These are phyloP conservation scores for Drosophila affinis DNA, from an alignment of 2,888 invertebrate genomes.

Conservation along the genomic window DNA sequence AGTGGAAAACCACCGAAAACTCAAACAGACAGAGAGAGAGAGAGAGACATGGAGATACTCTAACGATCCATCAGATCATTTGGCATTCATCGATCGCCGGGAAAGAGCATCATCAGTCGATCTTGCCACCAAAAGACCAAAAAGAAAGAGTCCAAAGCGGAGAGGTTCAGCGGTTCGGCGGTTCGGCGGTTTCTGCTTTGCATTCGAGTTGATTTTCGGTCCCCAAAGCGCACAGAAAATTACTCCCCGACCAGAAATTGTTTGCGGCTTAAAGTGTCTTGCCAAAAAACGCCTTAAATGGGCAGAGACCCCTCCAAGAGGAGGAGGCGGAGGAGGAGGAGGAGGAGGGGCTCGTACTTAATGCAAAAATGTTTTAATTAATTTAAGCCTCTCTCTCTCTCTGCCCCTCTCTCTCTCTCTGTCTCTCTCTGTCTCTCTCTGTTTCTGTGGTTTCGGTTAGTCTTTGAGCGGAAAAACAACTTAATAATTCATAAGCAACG, in stretches of 20 bases:
- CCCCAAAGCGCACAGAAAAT: conserved; percentile 48
- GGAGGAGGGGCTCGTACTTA: conserved; percentile 47
- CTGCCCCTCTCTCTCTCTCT: neutral
- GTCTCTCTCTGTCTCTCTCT: neutral
- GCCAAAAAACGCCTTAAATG: conserved; percentile 52
- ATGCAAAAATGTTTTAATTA: conserved; percentile 77
- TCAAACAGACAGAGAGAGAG: conserved; percentile 25
- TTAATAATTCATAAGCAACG: conserved; percentile 70
- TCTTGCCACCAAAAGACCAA: too few relatives aligned
- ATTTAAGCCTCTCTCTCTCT: conserved; percentile 48
- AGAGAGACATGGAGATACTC: conserved; percentile 15
- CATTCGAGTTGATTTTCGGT: conserved; percentile 64
- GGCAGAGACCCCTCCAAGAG: conserved; percentile 41
- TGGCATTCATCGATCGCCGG: neutral
- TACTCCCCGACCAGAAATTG: conserved; percentile 56
- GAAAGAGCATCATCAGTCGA: neutral
- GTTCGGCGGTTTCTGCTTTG: conserved; percentile 51
- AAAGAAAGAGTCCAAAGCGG: too few relatives aligned
- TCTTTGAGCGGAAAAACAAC: conserved; percentile 47
- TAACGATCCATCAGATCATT: conserved; percentile 12
- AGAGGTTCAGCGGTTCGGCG: too few relatives aligned
- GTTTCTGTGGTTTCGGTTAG: neutral
- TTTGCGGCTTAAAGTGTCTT: conserved; percentile 59
- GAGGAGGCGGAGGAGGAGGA: neutral
- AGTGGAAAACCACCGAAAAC: conserved; percentile 50